phyloP scores from a whole-genome alignment of 1,140 invertebrate species.

The Amphibalanus amphitrite region DNA sequence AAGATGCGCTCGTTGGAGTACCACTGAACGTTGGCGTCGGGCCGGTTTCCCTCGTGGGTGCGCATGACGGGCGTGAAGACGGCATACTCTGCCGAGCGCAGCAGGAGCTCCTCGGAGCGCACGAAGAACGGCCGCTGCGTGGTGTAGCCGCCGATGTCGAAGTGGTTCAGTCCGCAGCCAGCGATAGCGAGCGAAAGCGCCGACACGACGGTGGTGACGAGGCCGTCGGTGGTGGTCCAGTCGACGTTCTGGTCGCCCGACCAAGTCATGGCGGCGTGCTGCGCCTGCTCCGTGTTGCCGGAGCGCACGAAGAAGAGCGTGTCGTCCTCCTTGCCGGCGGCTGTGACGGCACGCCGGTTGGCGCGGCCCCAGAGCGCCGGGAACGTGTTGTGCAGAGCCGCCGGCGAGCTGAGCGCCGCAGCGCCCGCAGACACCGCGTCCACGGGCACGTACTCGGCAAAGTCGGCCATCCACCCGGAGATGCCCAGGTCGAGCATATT shows the following conservation, averaged over 20 bases:
- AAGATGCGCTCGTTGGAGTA: conserved; percentile 23
- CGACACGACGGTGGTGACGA: conserved; percentile 24
- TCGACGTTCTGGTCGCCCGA: conserved; percentile 31
- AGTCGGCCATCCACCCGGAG: conserved; percentile 31
- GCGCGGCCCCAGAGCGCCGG: conserved; percentile 5
- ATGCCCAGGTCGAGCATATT: conserved; percentile 27
- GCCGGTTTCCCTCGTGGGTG: conserved; percentile 29
- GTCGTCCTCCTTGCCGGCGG: conserved; percentile 21
- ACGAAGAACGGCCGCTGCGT: conserved; percentile 19
- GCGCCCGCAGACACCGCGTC: conserved; percentile 19
- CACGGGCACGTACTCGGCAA: conserved; percentile 27
- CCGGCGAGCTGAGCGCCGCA: conserved; percentile 13
- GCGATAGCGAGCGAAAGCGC: conserved; percentile 24
- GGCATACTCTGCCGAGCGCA: conserved; percentile 28
- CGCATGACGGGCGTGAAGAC: conserved; percentile 29
- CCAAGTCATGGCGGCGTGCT: conserved; percentile 25
- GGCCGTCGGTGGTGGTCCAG: conserved; percentile 25
- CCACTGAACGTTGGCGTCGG: conserved; percentile 24
- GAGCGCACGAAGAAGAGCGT: conserved; percentile 25
- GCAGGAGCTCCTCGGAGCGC: conserved; percentile 23
- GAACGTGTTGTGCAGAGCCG: conserved; percentile 8
- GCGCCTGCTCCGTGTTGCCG: conserved; percentile 18
- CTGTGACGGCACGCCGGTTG: conserved; percentile 22
- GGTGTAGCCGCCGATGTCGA: conserved; percentile 30
- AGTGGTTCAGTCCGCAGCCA: conserved; percentile 27